Base-by-base conservation (phyloP, 2,888 invertebrate species). In the Mythimna loreyi region DNA sequence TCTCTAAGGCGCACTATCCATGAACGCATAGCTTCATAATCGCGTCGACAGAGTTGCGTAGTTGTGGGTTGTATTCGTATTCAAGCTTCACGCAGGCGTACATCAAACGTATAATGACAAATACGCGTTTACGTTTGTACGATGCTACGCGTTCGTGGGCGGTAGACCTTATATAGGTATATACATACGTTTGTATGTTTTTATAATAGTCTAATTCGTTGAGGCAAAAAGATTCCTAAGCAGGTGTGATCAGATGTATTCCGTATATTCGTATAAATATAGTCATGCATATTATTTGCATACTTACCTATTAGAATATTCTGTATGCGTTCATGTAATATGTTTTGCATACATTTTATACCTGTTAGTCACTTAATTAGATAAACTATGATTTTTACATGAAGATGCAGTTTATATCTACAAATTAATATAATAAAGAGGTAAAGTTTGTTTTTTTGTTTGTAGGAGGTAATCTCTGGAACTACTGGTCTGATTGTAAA, bases 201-300 rank as follows among this genome's bases (percentile, higher is more conserved):
- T n/a, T 36, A 36, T 13, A 28, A 23, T 36, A 21, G 3, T n/a
- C n/a, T 28, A 6, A n/a, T 72, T 40, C 19, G 21, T 13, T 16
- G 7, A 47, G 16, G 21, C 30, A 75, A 28, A 58, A 53, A 40
- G 7, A 25, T 21, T 58, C 21, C 9, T 13, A 23, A 13, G n/a
- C 66, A 72, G 60, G 47, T 75, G 72, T 40, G 30, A n/a, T 66
- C 50, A 77, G 43, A 56, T 55, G 33, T 28, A 59, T 3, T 28
- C 9, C 6, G 43, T 57, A 28, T 25, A 16, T 28, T 8, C 6
- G 43, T 57, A 28, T 25, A 16, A 30, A 25, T 13, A 57, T 30
- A 25, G 16, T 21, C 1, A 23, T 40, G 19, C 8, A 33, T 45
- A 21, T 25, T n/a, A 43, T 66, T 33, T 56, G 19, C 57, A 40